Evolutionary conservation across 2,888 invertebrate species (phyloP), one percentile per base, ranked within the genome.

Genomic region (Apamea epomidion): DNA sequence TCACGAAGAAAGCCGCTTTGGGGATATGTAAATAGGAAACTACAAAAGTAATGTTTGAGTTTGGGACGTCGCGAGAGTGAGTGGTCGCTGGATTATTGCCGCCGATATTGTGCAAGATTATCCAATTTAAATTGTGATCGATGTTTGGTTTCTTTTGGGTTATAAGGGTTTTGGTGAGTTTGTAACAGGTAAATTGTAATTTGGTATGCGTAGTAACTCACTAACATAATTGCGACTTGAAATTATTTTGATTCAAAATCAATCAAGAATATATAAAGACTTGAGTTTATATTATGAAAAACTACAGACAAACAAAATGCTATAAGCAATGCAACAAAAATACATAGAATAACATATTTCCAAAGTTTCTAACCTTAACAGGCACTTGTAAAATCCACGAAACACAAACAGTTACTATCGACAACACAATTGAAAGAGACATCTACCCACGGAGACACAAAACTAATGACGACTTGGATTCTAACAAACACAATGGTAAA

Each of bases 1-100:
- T 95, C 94, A 92, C 94, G 93, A 95, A 96, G 95, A 95, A 96
- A 96, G 95, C 95, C 95, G 95, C 95, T 96, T 95, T 95, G 94
- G 96, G 95, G 94, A 94, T 95, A 96, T 96, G 96, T 96, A 96
- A 96, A 97, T 96, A 95, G 94, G 94, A 93, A 95, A 95, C 95
- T 95, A 95, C 95, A 95, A 94, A 95, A 96, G 96, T 95, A 95
- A 96, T 96, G 96, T 96, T 96, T 96, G 96, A 96, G 93, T 95
- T 95, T 84, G 93, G 94, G 94, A 93, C 93, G 92, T 92, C 93
- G 92, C 89, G 94, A 91, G 93, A 93, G 93, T 94, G 93, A 95
- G 94, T 94, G 94, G 93, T 91, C 93, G 93, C 89, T 80, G 93
- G 94, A 94, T 95, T 95, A 95, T 95, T 94, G 94, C 93, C 92